phyloP scores from a whole-genome alignment of 1,140 invertebrate genomes.

The Temnothorax nylanderi region DNA sequence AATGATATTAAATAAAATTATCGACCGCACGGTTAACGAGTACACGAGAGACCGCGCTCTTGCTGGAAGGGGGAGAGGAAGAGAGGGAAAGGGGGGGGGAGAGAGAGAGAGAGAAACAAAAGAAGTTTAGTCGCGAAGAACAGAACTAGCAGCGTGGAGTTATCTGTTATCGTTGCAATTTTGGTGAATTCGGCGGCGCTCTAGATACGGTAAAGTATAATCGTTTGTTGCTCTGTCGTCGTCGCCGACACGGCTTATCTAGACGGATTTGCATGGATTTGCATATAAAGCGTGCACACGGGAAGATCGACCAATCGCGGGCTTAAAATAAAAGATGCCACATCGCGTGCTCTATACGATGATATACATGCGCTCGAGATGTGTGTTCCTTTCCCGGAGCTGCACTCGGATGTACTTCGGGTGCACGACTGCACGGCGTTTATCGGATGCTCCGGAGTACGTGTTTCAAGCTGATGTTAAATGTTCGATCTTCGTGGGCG shows the following conservation, averaged over 20 bases:
- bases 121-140: not conserved
- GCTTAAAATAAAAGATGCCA: conserved; percentile 19
- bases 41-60: not conserved
- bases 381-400: not conserved
- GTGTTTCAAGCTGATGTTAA: not conserved
- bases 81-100: too few relatives aligned
- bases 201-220: not conserved
- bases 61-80: not conserved
- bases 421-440: not conserved
- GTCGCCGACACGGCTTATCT: not conserved
- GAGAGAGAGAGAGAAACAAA: not conserved
- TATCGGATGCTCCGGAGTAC: not conserved
- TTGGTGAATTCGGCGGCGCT: not conserved
- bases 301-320: not conserved
- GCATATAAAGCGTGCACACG: not conserved
- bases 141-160: not conserved
- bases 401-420: not conserved
- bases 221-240: not conserved
- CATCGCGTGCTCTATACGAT: not conserved
- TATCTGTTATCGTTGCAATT: not conserved
- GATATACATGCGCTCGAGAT: not conserved
- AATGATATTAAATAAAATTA: not conserved
- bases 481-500: not conserved
- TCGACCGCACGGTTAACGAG: not conserved
- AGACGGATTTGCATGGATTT: conserved; percentile 14